Evolutionary conservation across 2,888 invertebrate genomes (phyloP).

Genomic region (Formica aserva): DNA sequence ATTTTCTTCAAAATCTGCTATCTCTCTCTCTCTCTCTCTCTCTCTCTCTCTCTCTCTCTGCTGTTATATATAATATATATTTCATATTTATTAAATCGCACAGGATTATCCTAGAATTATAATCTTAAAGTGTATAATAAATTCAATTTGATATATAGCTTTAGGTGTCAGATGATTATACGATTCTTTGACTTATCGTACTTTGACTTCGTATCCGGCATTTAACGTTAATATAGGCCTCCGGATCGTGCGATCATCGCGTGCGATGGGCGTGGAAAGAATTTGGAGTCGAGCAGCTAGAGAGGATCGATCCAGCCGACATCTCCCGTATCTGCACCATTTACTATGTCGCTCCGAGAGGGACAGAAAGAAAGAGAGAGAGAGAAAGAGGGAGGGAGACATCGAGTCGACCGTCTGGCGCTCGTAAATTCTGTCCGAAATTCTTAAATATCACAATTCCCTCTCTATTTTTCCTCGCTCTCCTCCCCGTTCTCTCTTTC

Average conservation of each 20-base stretch:
- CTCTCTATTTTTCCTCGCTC: constrained; percentile 36
- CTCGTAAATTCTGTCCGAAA: constrained; percentile 70
- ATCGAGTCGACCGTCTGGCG: constrained; percentile 66
- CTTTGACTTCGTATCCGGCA: not conserved
- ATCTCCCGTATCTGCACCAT: constrained; percentile 44
- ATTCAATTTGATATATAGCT: constrained; percentile 3
- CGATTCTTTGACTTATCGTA: not conserved
- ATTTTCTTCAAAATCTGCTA: not conserved
- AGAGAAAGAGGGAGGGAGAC: constrained; percentile 23
- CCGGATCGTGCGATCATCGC: constrained; percentile 23
- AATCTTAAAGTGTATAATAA: not conserved
- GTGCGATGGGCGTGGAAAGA: constrained; percentile 43
- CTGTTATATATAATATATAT: not conserved
- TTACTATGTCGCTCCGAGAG: constrained; percentile 48
- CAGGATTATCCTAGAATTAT: not conserved
- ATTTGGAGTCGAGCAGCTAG: constrained; percentile 32
- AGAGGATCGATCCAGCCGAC: constrained; percentile 34
- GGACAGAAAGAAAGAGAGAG: constrained; percentile 47
- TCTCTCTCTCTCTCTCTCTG: not conserved
- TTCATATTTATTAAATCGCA: not conserved
- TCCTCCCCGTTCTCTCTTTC: not conserved
- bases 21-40: not conserved
- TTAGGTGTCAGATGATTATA: not conserved
- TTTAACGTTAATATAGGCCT: not conserved
- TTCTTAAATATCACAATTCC: constrained; percentile 73